A percentile compares a stretch with the other conserved stretches of the same genome.
phyloP scores from a whole-genome alignment of 2,797 vertebrate genomes.

The Schizothorax lantsangensis region DNA sequence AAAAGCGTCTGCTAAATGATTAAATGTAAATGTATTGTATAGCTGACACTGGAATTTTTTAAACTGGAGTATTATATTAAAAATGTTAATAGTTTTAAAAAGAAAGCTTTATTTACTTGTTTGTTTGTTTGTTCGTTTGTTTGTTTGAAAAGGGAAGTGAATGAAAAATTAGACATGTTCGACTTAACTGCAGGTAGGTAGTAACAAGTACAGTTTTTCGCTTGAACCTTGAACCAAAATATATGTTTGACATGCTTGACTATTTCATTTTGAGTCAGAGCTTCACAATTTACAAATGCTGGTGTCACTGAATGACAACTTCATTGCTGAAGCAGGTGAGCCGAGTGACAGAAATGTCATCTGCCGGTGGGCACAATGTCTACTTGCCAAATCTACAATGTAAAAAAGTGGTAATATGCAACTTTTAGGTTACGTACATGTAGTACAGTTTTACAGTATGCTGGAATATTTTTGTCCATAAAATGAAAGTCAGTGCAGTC shows the following conservation, averaged over 20 bases:
- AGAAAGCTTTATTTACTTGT: background rate
- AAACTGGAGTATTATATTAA: too few species aligned
- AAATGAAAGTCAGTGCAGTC: too few species aligned
- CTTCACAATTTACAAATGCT: constrained; percentile 39
- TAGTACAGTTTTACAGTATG: background rate
- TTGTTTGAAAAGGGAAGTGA: background rate
- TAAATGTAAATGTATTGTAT: too few species aligned
- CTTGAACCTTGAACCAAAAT: background rate
- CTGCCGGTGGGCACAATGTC: background rate
- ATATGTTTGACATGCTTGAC: background rate
- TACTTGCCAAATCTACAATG: background rate
- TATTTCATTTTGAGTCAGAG: background rate
- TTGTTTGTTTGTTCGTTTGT: background rate
- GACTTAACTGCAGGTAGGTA: background rate
- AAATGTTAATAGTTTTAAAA: background rate
- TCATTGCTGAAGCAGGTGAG: constrained; percentile 9
- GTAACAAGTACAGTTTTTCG: background rate
- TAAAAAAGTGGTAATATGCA: too few species aligned
- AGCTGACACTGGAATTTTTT: too few species aligned
- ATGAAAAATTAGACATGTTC: background rate
- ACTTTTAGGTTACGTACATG: background rate
- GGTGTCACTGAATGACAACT: background rate
- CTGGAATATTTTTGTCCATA: too few species aligned
- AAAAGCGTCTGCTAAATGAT: too few species aligned
- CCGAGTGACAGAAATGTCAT: constrained; percentile 28